Conservation (phyloP, 1,140 invertebrate species). For the Solen grandis region DNA sequence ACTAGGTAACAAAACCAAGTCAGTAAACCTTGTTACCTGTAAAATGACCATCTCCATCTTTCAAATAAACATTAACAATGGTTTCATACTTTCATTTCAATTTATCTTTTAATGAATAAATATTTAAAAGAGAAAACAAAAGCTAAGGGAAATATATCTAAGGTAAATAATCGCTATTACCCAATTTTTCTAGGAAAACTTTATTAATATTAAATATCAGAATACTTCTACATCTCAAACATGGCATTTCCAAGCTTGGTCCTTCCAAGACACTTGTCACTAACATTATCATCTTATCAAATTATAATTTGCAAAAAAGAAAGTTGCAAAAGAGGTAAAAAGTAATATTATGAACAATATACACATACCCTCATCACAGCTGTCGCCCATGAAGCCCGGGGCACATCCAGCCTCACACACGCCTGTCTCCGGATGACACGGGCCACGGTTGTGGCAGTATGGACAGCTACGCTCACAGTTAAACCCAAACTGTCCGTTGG, state of each 20-base stretch:
- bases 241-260: background rate
- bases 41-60: too few relatives aligned
- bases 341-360: background rate
- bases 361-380: constrained; percentile 46
- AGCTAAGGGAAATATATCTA: too few relatives aligned
- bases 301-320: background rate
- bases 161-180: too few relatives aligned
- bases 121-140: too few relatives aligned
- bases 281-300: too few relatives aligned
- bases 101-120: too few relatives aligned
- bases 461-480: constrained; percentile 31
- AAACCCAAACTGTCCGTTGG: constrained; percentile 28
- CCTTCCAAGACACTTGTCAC: background rate
- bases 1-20: background rate
- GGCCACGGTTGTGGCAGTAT: constrained; percentile 37
- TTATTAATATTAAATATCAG: too few relatives aligned
- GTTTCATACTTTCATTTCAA: too few relatives aligned
- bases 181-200: too few relatives aligned
- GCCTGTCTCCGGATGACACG: constrained; percentile 48
- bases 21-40: background rate
- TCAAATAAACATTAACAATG: too few relatives aligned
- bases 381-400: constrained; percentile 33
- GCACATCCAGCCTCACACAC: constrained; percentile 42
- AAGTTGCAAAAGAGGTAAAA: background rate
- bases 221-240: too few relatives aligned